These are phyloP conservation scores for Aphidius ervi DNA, from an alignment of 1,140 invertebrate species.

Conservation along the genomic window DNA sequence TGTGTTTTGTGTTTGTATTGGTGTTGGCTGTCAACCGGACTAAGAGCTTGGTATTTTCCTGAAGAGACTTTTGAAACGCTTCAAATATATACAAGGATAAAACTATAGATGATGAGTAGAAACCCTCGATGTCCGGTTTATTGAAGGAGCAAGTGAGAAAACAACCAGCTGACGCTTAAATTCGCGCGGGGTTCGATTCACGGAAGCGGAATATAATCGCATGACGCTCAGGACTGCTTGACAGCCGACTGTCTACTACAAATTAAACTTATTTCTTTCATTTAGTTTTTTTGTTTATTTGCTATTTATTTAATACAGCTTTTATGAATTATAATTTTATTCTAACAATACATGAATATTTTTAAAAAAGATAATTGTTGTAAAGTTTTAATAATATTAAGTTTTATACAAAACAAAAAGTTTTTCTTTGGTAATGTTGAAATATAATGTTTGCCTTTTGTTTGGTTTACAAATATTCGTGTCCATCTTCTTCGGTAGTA, in stretches of 20 bases:
- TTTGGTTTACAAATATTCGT: too few species aligned
- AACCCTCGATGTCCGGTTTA: slow-evolving; percentile 9
- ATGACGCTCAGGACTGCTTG: slow-evolving; percentile 35
- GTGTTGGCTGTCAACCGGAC: slow-evolving; percentile 6
- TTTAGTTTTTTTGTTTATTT: neutral
- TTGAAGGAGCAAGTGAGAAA: slow-evolving; percentile 41
- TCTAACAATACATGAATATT: too few species aligned
- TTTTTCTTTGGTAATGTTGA: too few species aligned
- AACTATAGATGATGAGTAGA: neutral
- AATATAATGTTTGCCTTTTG: too few species aligned
- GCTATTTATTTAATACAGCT: too few species aligned
- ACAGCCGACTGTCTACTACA: slow-evolving; percentile 26
- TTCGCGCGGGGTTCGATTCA: slow-evolving; percentile 49
- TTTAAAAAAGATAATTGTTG: too few species aligned
- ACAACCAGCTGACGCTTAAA: slow-evolving; percentile 47
- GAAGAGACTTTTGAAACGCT: slow-evolving; percentile 8
- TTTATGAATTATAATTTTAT: too few species aligned
- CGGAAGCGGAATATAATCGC: slow-evolving; percentile 54
- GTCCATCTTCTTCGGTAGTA: too few species aligned
- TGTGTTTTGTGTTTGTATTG: slow-evolving; percentile 10
- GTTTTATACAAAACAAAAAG: too few species aligned
- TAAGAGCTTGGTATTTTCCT: slow-evolving; percentile 17
- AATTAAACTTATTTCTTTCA: too few species aligned
- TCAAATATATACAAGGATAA: neutral
- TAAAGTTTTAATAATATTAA: too few species aligned